Conservation (phyloP, 2,888 invertebrate genomes). For the Ypsolopha sequella region DNA sequence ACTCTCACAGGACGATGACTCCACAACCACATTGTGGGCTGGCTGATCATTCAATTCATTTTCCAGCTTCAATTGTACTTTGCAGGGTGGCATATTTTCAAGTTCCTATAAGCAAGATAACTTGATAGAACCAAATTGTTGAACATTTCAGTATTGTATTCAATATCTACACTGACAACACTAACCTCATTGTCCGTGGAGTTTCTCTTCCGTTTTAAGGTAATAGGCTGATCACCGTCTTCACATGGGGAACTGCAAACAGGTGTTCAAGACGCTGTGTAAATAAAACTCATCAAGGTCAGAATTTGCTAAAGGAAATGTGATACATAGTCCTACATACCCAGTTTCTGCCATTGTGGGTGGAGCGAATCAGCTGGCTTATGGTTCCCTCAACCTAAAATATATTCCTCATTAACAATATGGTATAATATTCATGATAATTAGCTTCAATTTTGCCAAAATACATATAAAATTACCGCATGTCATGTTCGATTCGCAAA, state of each 20-base stretch:
- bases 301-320: conserved; percentile 22
- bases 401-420: conserved; percentile 23
- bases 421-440: conserved; percentile 16
- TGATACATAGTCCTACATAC: conserved; percentile 40
- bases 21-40: conserved; percentile 52
- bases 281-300: conserved; percentile 48
- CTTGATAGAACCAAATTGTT: neutral
- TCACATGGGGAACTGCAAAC: conserved; percentile 51
- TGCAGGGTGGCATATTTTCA: conserved; percentile 58
- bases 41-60: conserved; percentile 40
- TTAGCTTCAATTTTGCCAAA: conserved; percentile 14
- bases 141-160: neutral
- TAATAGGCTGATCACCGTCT: conserved; percentile 41
- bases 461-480: conserved; percentile 56
- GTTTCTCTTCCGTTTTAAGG: conserved; percentile 56
- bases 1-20: conserved; percentile 56
- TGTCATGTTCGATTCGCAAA: conserved; percentile 62
- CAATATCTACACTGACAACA: neutral
- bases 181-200: conserved; percentile 58
- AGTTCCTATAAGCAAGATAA: conserved; percentile 35
- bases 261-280: conserved; percentile 26
- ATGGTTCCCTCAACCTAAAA: conserved; percentile 39
- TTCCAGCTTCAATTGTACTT: conserved; percentile 34
- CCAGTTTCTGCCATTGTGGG: conserved; percentile 58
- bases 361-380: conserved; percentile 31